Evolutionary conservation across 1,140 invertebrate species (phyloP).

Genomic region (Fopius arisanus): DNA sequence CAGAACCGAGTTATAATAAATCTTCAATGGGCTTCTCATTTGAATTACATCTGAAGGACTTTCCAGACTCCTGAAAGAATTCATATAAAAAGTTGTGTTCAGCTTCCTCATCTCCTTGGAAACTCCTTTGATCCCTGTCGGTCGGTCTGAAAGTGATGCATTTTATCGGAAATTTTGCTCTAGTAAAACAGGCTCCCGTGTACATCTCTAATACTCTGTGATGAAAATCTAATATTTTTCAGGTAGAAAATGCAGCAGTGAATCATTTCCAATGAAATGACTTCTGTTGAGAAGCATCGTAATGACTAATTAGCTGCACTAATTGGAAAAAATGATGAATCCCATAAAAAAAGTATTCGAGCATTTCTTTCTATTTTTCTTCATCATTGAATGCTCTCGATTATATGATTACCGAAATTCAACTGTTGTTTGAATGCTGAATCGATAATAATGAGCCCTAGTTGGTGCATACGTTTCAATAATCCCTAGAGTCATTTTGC

Average conservation of each 20-base stretch:
- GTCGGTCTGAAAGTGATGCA: background rate
- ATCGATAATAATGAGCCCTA: background rate
- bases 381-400: background rate
- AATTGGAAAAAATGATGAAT: too few relatives aligned
- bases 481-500: background rate
- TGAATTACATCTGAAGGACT: background rate
- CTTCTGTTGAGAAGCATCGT: too few relatives aligned
- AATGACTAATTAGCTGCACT: too few relatives aligned
- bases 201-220: background rate
- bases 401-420: background rate
- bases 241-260: too few relatives aligned
- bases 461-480: conserved; percentile 2
- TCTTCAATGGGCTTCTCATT: too few relatives aligned
- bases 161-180: background rate
- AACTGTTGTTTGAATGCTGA: background rate
- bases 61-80: background rate
- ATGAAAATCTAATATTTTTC: background rate
- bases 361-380: background rate
- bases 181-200: background rate
- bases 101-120: background rate
- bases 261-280: too few relatives aligned
- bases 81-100: background rate
- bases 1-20: too few relatives aligned
- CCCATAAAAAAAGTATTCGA: too few relatives aligned
- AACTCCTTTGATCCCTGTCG: background rate